A percentile compares a stretch with the other conserved stretches of the same genome.
phyloP scores from a whole-genome alignment of 2,888 invertebrate genomes.

The Cosmorhoe ocellata region DNA sequence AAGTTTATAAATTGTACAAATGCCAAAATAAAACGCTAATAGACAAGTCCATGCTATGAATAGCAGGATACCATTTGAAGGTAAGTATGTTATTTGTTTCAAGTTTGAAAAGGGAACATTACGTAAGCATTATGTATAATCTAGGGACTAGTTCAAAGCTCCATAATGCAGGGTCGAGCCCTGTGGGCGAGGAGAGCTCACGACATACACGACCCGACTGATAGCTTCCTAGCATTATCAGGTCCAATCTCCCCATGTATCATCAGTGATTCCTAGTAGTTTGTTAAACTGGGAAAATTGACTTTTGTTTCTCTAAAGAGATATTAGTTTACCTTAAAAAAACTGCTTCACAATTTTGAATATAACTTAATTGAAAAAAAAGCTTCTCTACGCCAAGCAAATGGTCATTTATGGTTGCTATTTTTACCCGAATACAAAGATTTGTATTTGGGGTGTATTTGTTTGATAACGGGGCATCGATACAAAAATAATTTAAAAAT shows the following conservation, averaged over 20 bases:
- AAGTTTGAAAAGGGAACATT: constrained; percentile 20
- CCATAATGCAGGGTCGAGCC: constrained; percentile 46
- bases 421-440: too few species aligned
- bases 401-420: too few species aligned
- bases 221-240: constrained; percentile 55
- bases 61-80: too few species aligned
- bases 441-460: too few species aligned
- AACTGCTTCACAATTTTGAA: too few species aligned
- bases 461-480: too few species aligned
- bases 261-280: constrained; percentile 7
- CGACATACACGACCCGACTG: constrained; percentile 53
- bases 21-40: too few species aligned
- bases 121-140: constrained; percentile 22
- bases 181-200: constrained; percentile 47
- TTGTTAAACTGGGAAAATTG: constrained; percentile 5
- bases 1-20: too few species aligned
- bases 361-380: too few species aligned
- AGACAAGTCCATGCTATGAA: too few species aligned
- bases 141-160: constrained; percentile 14
- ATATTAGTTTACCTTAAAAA: too few species aligned
- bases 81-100: background rate
- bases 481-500: too few species aligned
- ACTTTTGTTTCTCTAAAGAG: constrained; percentile 20
- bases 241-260: constrained; percentile 17
- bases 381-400: background rate